These are phyloP conservation scores for Listronotus bonariensis DNA, from an alignment of 1,140 invertebrate species.

Conservation along the genomic window DNA sequence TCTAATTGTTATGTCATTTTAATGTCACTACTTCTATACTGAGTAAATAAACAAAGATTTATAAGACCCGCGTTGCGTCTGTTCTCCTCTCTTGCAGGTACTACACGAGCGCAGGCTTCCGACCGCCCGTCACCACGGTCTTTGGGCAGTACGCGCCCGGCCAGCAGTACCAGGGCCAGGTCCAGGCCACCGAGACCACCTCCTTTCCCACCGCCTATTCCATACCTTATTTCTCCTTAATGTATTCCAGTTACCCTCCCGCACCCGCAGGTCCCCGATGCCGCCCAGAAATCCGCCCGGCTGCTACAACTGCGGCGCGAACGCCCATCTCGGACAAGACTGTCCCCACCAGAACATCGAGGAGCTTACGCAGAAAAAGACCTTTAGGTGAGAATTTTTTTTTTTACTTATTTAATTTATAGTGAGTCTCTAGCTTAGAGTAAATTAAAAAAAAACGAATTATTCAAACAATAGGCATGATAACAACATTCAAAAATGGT, in stretches of 20 bases:
- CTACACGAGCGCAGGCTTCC: conserved; percentile 9
- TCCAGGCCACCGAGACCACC: conserved; percentile 16
- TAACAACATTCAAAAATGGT: too few relatives aligned
- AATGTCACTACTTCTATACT: too few relatives aligned
- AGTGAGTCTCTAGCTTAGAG: too few relatives aligned
- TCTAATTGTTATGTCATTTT: too few relatives aligned
- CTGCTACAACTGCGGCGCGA: conserved; percentile 79
- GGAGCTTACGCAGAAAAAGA: conserved; percentile 74
- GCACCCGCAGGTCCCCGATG: conserved; percentile 49
- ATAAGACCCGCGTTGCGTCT: too few relatives aligned
- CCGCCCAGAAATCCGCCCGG: conserved; percentile 52
- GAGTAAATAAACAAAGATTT: too few relatives aligned
- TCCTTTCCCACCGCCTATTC: conserved; percentile 52
- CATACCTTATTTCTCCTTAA: conserved; percentile 56
- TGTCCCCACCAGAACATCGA: conserved; percentile 88
- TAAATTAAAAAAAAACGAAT: too few relatives aligned
- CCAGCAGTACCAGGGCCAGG: not conserved
- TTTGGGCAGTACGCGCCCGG: conserved; percentile 18
- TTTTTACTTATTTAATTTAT: too few relatives aligned
- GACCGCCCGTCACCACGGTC: conserved; percentile 19
- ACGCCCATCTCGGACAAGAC: conserved; percentile 77
- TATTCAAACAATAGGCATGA: too few relatives aligned
- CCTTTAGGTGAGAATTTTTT: conserved; percentile 57
- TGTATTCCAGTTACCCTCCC: conserved; percentile 58
- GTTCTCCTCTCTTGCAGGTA: conserved; percentile 11